Conservation (phyloP, 1,140 invertebrate species). For the Xylocopa sonorina region DNA sequence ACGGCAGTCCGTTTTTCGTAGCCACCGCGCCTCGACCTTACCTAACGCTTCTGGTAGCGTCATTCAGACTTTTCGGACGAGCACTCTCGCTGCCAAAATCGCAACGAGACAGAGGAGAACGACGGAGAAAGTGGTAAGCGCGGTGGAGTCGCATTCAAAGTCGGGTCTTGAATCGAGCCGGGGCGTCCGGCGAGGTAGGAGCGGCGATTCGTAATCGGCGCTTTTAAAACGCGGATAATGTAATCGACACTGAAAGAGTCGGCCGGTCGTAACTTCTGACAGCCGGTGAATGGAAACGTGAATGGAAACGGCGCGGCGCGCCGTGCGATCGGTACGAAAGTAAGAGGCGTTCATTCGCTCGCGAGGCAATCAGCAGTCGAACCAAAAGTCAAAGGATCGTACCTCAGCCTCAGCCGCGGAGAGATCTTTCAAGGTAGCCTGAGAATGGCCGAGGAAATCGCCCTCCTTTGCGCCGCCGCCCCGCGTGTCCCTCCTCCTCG, state of each 20-base stretch:
- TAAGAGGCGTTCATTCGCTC: constrained; percentile 67
- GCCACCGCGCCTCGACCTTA: too few species aligned
- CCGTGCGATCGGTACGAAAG: constrained; percentile 69
- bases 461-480: background rate
- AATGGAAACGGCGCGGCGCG: constrained; percentile 65
- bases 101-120: too few species aligned
- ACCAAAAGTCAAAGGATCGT: constrained; percentile 62
- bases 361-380: constrained; percentile 48
- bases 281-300: constrained; percentile 71
- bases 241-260: constrained; percentile 66
- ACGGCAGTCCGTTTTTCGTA: too few species aligned
- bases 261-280: constrained; percentile 61
- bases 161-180: background rate
- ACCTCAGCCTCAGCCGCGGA: background rate
- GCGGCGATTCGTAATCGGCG: constrained; percentile 48
- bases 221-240: constrained; percentile 53
- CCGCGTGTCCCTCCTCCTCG: too few species aligned
- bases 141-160: too few species aligned
- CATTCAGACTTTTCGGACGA: too few species aligned
- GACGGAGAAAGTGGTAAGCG: too few species aligned
- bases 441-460: constrained; percentile 50
- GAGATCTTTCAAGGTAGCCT: constrained; percentile 59
- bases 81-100: too few species aligned
- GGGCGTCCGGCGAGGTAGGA: constrained; percentile 11
- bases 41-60: too few species aligned